phyloP scores from a whole-genome alignment of 2,113 vertebrate genomes.

The Nannospalax galili region DNA sequence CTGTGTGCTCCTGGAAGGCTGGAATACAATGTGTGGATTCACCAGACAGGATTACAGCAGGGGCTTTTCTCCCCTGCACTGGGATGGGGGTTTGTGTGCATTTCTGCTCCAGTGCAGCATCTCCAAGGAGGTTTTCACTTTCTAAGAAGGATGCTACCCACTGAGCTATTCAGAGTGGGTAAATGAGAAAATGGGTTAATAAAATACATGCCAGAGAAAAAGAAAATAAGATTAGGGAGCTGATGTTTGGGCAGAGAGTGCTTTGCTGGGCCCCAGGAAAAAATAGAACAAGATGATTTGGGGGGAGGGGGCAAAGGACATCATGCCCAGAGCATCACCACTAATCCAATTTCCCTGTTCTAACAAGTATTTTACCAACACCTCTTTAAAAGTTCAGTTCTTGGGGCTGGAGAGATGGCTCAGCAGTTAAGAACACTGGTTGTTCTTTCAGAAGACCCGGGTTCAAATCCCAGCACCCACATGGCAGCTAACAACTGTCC shows the following conservation, averaged over 20 bases:
- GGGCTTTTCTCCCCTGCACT: constrained; percentile 78
- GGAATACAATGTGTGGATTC: constrained; percentile 70
- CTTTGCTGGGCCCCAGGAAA: constrained; percentile 53
- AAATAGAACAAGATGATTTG: constrained; percentile 83
- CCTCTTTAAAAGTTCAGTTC: constrained; percentile 66
- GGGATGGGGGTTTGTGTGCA: constrained; percentile 81
- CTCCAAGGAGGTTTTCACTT: constrained; percentile 86
- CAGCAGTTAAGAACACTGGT: too few relatives aligned
- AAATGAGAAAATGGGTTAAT: constrained; percentile 89
- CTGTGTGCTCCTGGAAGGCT: constrained; percentile 58
- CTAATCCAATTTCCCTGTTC: constrained; percentile 85
- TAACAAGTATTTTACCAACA: constrained; percentile 84
- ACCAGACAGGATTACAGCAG: constrained; percentile 83
- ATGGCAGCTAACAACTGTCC: too few relatives aligned
- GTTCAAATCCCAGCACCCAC: too few relatives aligned
- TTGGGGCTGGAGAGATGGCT: too few relatives aligned
- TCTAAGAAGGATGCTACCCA: constrained; percentile 87
- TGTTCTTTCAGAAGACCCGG: too few relatives aligned
- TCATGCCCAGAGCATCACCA: constrained; percentile 82
- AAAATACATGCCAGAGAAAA: constrained; percentile 85
- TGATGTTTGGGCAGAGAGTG: constrained; percentile 79
- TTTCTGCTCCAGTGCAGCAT: constrained; percentile 79
- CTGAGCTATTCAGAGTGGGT: constrained; percentile 86
- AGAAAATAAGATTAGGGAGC: constrained; percentile 86
- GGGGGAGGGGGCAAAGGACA: constrained; percentile 69